Evolutionary conservation across 2,113 vertebrate genomes (phyloP), one percentile per base, ranked within the genome.

Genomic region (Ictalurus furcatus): DNA sequence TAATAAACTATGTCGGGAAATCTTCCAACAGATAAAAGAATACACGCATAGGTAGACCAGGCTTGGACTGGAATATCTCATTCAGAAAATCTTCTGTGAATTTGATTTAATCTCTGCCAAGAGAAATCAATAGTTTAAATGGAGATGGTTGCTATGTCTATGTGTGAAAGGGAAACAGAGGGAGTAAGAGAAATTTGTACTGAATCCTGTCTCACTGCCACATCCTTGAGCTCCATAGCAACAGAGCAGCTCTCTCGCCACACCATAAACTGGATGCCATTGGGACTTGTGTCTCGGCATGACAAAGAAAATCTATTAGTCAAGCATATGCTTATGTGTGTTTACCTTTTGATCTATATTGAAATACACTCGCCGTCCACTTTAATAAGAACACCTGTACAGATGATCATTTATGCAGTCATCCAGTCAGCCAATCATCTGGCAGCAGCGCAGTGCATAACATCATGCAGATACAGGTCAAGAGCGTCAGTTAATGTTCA

Each of bases 161-260:
- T 87, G 44, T 80, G 76, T 40, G 86, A 88, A 59, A 58, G 6
- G 30, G 87, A 83, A 71, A 65, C 37, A 1, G 6, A 73, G 67
- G 44, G 16, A 23, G 65, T 37, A 44, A 80, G 61, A 71, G 52
- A 85, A 84, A 84, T 44, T 58, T 84, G 78, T 83, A 44, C 61
- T 88, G 61, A 85, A 56, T 88, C 40, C 69, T 61, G 82, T 63
- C 58, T 92, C 84, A 14, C 11, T 87, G 56, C 81, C 79, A 84
- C 85, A 84, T 88, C 78, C 78, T 80, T 85, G 63, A 85, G 86
- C 89, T 89, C 92, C 90, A 87, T 90, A 89, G 90, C 87, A 91
- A 90, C 89, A 78, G 85, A 79, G 84, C 84, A 87, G 84, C 67
- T 69, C 56, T 87, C 87, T 87, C 76, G 2, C 81, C 84, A 84